Evolutionary conservation across 1,140 invertebrate species (phyloP), one percentile per base, ranked within the genome.

Genomic region (Epicauta chinensis): DNA sequence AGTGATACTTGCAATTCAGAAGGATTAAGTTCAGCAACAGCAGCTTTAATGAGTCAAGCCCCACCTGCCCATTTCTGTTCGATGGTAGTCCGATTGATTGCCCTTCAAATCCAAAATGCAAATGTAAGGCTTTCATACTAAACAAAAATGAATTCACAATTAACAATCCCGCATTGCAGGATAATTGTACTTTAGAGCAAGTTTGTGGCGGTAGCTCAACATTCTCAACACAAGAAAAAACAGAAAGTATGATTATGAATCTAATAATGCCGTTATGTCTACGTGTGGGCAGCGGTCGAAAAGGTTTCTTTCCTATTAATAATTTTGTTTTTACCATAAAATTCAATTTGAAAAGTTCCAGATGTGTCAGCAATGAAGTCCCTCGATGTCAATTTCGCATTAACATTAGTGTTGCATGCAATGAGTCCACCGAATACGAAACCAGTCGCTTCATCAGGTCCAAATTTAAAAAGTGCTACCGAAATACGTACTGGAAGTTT

Each of bases 191-290:
- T 0, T 72, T 99, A 55, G 94, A 98, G 66, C 91, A 93, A 65
- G 87, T 97, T 35, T 97, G 93, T 72, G 91, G 92, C 37, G 86
- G 91, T 15, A 86, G 83, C 41, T 80, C 89, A 2, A 81, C 91
- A 59, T 94, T 97, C 64, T 81, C 87, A n/a, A 85, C 83, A 9
- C 84, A 89, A 65, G 92, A 97, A 50, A 89, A 94, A 68, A 89
- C 91, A 7, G 93, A 98, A 75, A 93, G 91, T 61, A 87, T 97
- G 74, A 77, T 99, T 3, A 87, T 98, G 74, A 96, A 98, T 75
- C 78, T 99, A 51, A 81, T 99, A 31, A 87, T 99, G 75, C 97
- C 97, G 2, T 75, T 99, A 39, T 97, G 95, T 75, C 77, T 99
- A 41, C 76, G 93, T 59, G 89, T 98, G 16, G 94, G 93, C 16